phyloP scores from a whole-genome alignment of 37 sponge, comb jelly and placozoan genomes.

The Agelas oroides region DNA sequence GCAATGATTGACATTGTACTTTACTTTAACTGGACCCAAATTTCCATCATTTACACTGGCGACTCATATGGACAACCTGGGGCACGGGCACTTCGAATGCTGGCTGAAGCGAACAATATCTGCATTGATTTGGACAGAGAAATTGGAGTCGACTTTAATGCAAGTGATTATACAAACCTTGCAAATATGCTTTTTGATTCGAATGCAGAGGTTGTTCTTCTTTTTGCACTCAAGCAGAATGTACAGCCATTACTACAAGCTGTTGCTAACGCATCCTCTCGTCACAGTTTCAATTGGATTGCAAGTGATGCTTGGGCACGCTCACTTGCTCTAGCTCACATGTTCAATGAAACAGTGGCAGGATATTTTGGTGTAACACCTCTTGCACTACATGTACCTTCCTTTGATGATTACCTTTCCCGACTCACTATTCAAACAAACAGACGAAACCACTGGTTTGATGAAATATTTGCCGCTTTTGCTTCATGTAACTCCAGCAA shows the following conservation, averaged over 20 bases:
- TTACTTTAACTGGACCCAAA: constrained; percentile 57
- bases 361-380: constrained; percentile 54
- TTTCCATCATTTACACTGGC: constrained; percentile 2
- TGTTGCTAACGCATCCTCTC: background rate
- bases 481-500: background rate
- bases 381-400: background rate
- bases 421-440: constrained; percentile 42
- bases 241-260: background rate
- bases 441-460: constrained; percentile 48
- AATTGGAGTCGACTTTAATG: background rate
- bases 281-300: constrained; percentile 52
- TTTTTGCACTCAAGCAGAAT: constrained; percentile 5
- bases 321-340: background rate
- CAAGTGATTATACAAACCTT: background rate
- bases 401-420: constrained; percentile 50
- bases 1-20: constrained; percentile 79
- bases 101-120: background rate
- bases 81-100: background rate
- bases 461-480: constrained; percentile 15
- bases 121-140: constrained; percentile 22
- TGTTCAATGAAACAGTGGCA: constrained; percentile 8
- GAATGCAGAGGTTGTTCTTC: constrained; percentile 21
- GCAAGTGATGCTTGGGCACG: constrained; percentile 67
- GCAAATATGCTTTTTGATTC: constrained; percentile 1
- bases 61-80: constrained; percentile 56